Base-by-base conservation (phyloP, 2,888 invertebrate genomes). In the Prosopocoilus inquinatus region DNA sequence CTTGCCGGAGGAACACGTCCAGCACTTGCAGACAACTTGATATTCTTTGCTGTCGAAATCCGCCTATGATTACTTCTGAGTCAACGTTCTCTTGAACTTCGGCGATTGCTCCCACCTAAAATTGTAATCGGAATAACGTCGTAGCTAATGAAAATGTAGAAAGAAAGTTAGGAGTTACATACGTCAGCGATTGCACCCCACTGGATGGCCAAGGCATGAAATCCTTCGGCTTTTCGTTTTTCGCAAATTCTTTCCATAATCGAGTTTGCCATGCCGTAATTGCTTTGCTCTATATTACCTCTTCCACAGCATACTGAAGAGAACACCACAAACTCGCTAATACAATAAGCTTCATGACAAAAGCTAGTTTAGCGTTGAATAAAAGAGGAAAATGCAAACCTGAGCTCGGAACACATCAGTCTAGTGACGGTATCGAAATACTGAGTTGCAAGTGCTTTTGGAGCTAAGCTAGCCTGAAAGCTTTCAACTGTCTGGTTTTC, bases 201-300 rank as follows among this genome's bases (percentile, higher is more conserved):
- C 55, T 66, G 64, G 2, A 66, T 55, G 0, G 64, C 64, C 11
- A 64, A 41, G 7, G 59, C 66, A 2, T 62, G 66, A 15, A 51
- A 60, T 3, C 64, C 63, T 9, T 47, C 56, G 0, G 11, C 33
- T 2, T 57, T 50, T 8, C 65, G 83, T 9, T 64, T 83, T 74
- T 91, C 94, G 70, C 90, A 89, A 64, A 94, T 85, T 62, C 91
- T 83, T 75, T 94, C 93, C 91, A 93, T 91, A 2, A 88, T 83
- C 0, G 92, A 91, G 79, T 94, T 95, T 41, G 92, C 88, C 80
- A 89, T 87, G 33, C 92, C 94, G 73, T 94, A 94, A 78, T 91
- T 93, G 12, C 90, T 87, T 78, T 95, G 94, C 1, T 94, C 94
- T 3, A 88, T 87, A 76, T 94, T 94, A 64, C 95, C 94, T n/a